Evolutionary conservation across 2,888 invertebrate genomes (phyloP).

Genomic region (Escarpia spicata): DNA sequence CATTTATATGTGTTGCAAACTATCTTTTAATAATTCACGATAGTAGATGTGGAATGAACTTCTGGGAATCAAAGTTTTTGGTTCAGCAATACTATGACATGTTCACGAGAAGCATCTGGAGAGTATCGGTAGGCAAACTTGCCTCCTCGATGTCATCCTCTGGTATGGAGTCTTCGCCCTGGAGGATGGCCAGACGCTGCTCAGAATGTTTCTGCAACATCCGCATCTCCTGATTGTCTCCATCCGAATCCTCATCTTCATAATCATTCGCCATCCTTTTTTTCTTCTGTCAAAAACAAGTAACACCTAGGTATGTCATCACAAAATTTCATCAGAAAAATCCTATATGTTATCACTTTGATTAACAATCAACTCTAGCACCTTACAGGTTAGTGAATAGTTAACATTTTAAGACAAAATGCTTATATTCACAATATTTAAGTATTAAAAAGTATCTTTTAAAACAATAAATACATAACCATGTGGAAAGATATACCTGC

Average conservation of each 20-base stretch:
- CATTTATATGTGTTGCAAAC: background rate
- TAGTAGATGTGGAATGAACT: no score
- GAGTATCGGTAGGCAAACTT: conserved; percentile 28
- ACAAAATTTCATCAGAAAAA: background rate
- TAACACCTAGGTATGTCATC: background rate
- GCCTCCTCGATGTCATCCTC: conserved; percentile 59
- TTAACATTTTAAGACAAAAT: no score
- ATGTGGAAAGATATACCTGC: no score
- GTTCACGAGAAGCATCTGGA: background rate
- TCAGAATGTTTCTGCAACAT: conserved; percentile 59
- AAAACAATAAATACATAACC: no score
- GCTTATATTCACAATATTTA: no score
- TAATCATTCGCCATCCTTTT: conserved; percentile 36
- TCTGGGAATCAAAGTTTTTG: no score
- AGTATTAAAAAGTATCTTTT: no score
- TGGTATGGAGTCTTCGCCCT: conserved; percentile 55
- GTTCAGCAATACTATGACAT: background rate
- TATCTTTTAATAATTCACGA: background rate
- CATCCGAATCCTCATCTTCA: conserved; percentile 56
- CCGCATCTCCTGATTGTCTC: conserved; percentile 47
- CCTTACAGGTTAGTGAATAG: background rate
- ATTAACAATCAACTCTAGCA: background rate
- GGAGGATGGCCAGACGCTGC: conserved; percentile 56
- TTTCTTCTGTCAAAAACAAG: background rate
- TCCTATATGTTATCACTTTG: background rate